Base-by-base conservation (phyloP, 2,888 invertebrate species). In the Perizoma flavofasciatum region DNA sequence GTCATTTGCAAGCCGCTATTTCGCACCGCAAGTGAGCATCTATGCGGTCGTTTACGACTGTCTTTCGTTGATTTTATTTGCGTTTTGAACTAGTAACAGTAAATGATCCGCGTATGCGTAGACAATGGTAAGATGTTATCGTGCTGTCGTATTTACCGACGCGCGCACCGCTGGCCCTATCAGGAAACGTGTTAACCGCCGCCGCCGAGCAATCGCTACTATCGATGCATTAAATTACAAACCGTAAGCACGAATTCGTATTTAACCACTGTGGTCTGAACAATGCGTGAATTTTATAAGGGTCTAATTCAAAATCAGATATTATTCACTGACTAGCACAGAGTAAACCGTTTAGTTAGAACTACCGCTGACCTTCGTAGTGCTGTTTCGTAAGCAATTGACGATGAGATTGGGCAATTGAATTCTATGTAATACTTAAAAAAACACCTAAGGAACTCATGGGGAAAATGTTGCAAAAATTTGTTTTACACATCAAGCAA, bases 1-100 rank as follows among this genome's bases (percentile, higher is more conserved):
- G 86, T 81, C 83, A 87, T 88, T 89, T 85, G 80, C 72, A 77
- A 72, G 77, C 83, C 83, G 85, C 88, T 86, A 88, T 82, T 81
- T 78, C 71, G 73, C 79, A 86, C 87, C 86, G 84, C 87, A 88
- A 81, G 75, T 73, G 73, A 80, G 71, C 75, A 71, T 74, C 74
- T 75, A 75, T 79, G 80, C 74, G 79, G 79, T 80, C 72, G 71
- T 81, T 79, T 77, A 79, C 75, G 72, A 71, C 72, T 74, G 74
- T 80, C 72, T 80, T 80, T 77, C 70, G 71, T 74, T 78, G 80
- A 78, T 79, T 82, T 83, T 82, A 81, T 83, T 82, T 83, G 80
- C 74, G 69, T 78, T 78, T 74, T 72, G 72, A 73, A 70, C 71
- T 66, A 74, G 73, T 78, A 76, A 75, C 72, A 68, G 73, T 76